These are phyloP conservation scores for Cantharis lateralis DNA, from an alignment of 2,888 invertebrate genomes.

Conservation along the genomic window DNA sequence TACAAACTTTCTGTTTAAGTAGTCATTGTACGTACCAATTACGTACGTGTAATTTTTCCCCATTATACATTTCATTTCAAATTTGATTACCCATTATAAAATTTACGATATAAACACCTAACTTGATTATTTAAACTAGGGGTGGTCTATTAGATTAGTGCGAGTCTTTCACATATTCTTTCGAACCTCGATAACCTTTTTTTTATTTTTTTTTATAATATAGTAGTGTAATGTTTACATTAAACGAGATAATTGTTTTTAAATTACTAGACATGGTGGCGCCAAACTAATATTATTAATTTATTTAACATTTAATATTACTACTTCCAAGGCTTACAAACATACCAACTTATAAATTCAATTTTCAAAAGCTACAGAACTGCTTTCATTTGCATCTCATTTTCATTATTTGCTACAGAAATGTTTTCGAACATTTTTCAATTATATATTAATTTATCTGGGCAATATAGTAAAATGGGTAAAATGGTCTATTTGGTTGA, in stretches of 20 bases:
- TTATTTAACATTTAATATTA: neutral
- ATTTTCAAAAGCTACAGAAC: neutral
- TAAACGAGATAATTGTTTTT: neutral
- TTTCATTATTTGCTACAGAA: neutral
- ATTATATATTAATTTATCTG: constrained; percentile 27
- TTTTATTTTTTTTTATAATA: too few species aligned
- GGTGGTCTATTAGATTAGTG: neutral
- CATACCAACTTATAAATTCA: neutral
- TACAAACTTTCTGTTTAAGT: neutral
- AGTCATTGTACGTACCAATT: neutral
- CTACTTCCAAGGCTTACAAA: neutral
- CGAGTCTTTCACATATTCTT: neutral
- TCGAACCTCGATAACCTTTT: neutral
- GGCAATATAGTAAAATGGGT: constrained; percentile 7
- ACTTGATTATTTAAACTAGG: neutral
- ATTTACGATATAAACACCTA: neutral
- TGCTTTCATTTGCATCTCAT: neutral
- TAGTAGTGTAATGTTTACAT: neutral
- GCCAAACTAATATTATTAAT: neutral
- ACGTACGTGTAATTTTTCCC: neutral
- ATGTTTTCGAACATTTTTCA: constrained; percentile 3
- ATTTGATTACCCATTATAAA: neutral
- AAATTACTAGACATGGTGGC: neutral
- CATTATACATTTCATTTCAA: neutral
- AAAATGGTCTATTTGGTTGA: constrained; percentile 22